These are phyloP conservation scores for Aphelenchoides avenae DNA, from an alignment of 1,140 invertebrate genomes.

Conservation along the genomic window DNA sequence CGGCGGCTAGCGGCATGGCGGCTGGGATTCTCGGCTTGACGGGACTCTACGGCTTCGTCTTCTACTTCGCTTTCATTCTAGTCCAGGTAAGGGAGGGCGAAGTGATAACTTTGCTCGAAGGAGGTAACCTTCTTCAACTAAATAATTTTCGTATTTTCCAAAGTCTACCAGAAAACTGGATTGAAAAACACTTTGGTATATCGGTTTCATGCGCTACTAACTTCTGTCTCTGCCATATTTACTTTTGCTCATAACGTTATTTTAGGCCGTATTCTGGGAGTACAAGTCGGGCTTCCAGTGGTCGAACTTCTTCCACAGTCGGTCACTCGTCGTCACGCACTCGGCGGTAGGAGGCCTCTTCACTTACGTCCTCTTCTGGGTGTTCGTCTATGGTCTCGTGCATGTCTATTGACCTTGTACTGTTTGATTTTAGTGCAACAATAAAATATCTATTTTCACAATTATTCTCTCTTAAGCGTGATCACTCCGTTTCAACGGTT, in stretches of 20 bases:
- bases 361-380: slow-evolving; percentile 62
- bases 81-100: no score
- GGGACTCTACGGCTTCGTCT: slow-evolving; percentile 39
- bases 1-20: slow-evolving; percentile 34
- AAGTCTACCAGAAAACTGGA: no score
- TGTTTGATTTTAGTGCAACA: no score
- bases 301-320: slow-evolving; percentile 27
- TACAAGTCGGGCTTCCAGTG: slow-evolving; percentile 41
- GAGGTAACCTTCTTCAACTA: no score
- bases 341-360: slow-evolving; percentile 60
- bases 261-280: slow-evolving; percentile 42
- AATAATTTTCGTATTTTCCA: no score
- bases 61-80: slow-evolving; percentile 37
- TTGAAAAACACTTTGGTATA: no score
- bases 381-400: slow-evolving; percentile 61
- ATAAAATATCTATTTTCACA: no score
- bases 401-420: slow-evolving; percentile 58
- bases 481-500: no score
- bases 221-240: slow-evolving; percentile 12
- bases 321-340: slow-evolving; percentile 36
- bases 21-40: slow-evolving; percentile 40
- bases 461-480: no score
- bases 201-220: no score
- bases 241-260: slow-evolving; percentile 3
- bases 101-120: no score